Evolutionary conservation across 1,140 invertebrate genomes (phyloP).

Genomic region (Yoshiicerus persimilis): DNA sequence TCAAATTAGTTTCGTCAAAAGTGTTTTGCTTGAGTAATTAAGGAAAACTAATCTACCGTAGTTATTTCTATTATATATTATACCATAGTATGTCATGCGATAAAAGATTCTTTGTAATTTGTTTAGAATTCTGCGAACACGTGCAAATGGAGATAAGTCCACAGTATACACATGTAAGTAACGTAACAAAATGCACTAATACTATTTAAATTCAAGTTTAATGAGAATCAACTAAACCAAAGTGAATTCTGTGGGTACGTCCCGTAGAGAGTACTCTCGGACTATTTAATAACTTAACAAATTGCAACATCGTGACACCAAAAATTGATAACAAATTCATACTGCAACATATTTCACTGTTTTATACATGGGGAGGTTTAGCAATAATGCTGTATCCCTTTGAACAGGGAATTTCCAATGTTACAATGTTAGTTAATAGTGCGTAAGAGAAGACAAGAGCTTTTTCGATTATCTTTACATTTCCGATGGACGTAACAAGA

Average conservation of each 20-base stretch:
- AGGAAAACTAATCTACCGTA: background rate
- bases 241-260: background rate
- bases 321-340: background rate
- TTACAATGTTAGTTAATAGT: background rate
- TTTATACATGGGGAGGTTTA: background rate
- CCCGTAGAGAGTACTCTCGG: background rate
- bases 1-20: background rate
- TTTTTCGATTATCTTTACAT: background rate
- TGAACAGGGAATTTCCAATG: background rate
- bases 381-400: too few relatives aligned
- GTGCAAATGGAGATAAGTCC: background rate
- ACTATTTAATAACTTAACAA: constrained; percentile 13
- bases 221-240: background rate
- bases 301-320: constrained; percentile 16
- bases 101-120: background rate
- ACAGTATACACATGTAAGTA: too few relatives aligned
- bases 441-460: background rate
- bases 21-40: background rate
- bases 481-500: background rate
- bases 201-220: background rate
- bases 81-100: background rate
- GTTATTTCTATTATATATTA: background rate
- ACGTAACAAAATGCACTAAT: background rate
- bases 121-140: background rate
- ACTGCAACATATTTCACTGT: background rate